Evolutionary conservation across 2,113 vertebrate species (phyloP).

Genomic region (Opisthocomus hoazin): DNA sequence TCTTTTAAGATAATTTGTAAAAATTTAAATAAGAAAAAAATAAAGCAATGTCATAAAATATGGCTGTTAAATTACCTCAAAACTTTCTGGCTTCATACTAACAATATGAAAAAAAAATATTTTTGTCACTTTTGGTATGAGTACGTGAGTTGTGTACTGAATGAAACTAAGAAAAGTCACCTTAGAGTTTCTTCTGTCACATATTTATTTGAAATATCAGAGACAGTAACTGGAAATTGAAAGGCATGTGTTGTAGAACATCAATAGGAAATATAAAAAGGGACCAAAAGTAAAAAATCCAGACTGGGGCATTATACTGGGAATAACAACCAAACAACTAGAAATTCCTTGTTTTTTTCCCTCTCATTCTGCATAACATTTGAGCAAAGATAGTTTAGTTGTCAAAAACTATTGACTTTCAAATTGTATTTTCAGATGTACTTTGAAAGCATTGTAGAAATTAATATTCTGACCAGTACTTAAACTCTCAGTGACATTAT

Average conservation of each 20-base stretch:
- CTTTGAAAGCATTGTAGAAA: background rate
- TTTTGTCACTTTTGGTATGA: background rate
- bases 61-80: background rate
- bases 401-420: background rate
- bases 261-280: background rate
- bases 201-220: background rate
- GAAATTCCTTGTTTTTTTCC: background rate
- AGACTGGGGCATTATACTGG: background rate
- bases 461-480: background rate
- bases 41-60: background rate
- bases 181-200: background rate
- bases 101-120: background rate
- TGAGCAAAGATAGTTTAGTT: background rate
- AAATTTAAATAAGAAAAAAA: background rate
- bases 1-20: background rate
- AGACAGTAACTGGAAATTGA: background rate
- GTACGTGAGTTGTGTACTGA: background rate
- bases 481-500: background rate
- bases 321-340: background rate
- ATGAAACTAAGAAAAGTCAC: background rate
- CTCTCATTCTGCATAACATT: background rate
- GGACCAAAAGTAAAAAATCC: background rate
- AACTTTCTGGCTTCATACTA: background rate
- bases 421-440: background rate
- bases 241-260: background rate